Evolutionary conservation across 2,888 invertebrate species (phyloP).

Genomic region (Heliconius ethilla): DNA sequence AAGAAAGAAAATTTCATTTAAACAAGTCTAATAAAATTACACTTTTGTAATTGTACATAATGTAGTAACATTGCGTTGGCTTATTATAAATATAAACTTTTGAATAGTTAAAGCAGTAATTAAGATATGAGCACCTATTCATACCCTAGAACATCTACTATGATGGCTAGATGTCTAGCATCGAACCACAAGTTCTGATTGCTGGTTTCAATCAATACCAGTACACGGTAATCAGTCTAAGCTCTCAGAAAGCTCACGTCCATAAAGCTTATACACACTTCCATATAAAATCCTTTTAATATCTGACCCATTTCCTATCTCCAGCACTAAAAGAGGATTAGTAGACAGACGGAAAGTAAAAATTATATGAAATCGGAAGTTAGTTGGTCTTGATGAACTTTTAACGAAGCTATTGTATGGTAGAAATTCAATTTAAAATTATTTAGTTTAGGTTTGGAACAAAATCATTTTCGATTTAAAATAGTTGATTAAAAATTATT

Average conservation of each 20-base stretch:
- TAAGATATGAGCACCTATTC: neutral
- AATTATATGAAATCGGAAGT: neutral
- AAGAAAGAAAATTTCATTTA: neutral
- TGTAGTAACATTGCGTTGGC: neutral
- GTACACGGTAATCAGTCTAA: neutral
- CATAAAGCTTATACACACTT: constrained; percentile 6
- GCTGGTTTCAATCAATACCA: constrained; percentile 18
- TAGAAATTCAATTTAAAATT: neutral
- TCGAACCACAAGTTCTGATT: constrained; percentile 17
- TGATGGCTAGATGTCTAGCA: neutral
- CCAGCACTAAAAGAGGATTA: constrained; percentile 1
- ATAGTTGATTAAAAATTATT: neutral
- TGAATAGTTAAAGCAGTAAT: neutral
- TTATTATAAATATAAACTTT: neutral
- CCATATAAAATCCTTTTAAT: constrained; percentile 1
- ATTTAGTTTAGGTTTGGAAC: neutral
- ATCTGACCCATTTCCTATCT: constrained; percentile 5
- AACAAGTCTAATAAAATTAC: neutral
- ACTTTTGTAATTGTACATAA: neutral
- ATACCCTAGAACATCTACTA: neutral
- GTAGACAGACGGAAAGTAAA: neutral
- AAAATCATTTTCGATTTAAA: neutral
- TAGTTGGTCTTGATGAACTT: neutral
- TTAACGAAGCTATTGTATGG: neutral
- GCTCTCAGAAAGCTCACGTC: neutral